Conservation (phyloP, 2,888 invertebrate genomes). For the Atherix ibis region DNA sequence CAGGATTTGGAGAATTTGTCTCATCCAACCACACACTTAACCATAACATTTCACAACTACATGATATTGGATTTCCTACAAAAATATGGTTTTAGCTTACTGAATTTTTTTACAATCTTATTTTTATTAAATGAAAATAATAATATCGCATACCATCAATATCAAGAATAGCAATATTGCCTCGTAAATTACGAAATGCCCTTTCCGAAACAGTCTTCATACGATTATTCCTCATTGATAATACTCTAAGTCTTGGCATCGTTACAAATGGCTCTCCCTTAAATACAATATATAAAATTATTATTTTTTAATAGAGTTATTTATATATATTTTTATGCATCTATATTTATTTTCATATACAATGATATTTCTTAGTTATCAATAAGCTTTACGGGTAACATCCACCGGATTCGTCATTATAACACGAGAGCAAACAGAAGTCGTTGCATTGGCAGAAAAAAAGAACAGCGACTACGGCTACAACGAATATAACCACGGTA, state of each 20-base stretch:
- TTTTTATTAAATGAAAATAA: slow-evolving; percentile 1
- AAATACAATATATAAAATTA: neutral
- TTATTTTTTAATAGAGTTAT: neutral
- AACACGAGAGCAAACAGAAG: too few species aligned
- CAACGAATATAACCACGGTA: too few species aligned
- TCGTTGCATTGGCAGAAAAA: too few species aligned
- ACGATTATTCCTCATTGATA: slow-evolving; percentile 62
- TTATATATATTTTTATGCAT: too few species aligned
- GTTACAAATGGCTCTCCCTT: slow-evolving; percentile 61
- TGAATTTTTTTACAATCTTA: neutral
- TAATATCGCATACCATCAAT: slow-evolving; percentile 48
- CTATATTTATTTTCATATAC: neutral
- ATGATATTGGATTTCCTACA: slow-evolving; percentile 67
- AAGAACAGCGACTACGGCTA: too few species aligned
- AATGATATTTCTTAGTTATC: slow-evolving; percentile 1
- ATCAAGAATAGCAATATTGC: slow-evolving; percentile 68
- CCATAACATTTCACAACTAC: slow-evolving; percentile 72
- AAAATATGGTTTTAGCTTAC: neutral
- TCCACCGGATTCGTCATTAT: too few species aligned
- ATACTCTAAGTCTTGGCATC: slow-evolving; percentile 68
- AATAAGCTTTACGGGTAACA: too few species aligned
- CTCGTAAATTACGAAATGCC: slow-evolving; percentile 57
- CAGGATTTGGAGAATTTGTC: slow-evolving; percentile 44
- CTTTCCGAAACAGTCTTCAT: slow-evolving; percentile 56
- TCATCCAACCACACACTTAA: slow-evolving; percentile 68